phyloP scores from a whole-genome alignment of 2,113 vertebrate species.

The Panurus biarmicus region DNA sequence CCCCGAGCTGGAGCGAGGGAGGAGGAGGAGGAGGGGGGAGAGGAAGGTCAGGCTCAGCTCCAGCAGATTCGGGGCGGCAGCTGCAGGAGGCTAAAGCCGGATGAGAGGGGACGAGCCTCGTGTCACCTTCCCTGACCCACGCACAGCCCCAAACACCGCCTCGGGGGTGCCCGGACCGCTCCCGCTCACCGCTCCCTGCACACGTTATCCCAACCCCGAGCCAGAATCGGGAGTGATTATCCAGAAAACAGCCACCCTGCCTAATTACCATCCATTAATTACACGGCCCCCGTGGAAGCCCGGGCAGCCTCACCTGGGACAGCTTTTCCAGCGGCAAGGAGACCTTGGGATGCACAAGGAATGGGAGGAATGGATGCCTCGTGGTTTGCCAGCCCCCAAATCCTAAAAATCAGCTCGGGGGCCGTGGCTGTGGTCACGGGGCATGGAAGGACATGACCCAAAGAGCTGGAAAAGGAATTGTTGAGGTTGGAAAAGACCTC shows the following conservation, averaged over 20 bases:
- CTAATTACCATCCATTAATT: fast-evolving
- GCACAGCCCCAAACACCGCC: fast-evolving
- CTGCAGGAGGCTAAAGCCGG: fast-evolving
- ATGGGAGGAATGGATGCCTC: fast-evolving
- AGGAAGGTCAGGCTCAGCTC: neutral
- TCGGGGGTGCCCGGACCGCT: neutral
- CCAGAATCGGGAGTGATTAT: fast-evolving
- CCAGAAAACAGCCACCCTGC: neutral
- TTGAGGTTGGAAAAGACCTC: neutral
- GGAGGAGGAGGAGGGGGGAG: neutral
- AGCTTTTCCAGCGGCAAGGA: neutral
- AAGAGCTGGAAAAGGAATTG: neutral
- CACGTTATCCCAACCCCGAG: fast-evolving
- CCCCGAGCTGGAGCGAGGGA: neutral
- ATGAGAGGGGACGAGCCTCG: neutral
- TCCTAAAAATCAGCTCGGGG: neutral
- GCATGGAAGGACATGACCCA: fast-evolving
- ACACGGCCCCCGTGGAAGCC: fast-evolving
- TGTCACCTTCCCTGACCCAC: neutral
- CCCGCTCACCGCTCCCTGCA: fast-evolving
- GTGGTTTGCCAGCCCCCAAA: neutral
- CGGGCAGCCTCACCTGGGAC: fast-evolving
- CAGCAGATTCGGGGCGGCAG: neutral
- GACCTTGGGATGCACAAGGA: fast-evolving
- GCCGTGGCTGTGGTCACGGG: fast-evolving